Conservation (phyloP, 2,888 invertebrate genomes). For the Leptinotarsa juncta region DNA sequence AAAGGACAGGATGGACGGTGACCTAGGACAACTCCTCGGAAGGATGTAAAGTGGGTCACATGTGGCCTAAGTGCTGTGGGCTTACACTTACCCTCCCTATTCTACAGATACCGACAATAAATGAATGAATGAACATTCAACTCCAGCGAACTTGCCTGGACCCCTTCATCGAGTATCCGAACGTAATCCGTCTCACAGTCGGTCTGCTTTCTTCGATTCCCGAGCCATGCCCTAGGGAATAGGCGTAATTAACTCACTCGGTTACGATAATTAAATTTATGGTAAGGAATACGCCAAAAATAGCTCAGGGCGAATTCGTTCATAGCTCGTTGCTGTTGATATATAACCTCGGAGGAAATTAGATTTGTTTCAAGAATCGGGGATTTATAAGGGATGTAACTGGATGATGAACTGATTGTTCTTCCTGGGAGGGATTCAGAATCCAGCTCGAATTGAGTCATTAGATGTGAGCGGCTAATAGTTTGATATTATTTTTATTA, state of each 20-base stretch:
- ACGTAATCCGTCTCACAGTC: not conserved
- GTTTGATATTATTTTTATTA: not conserved
- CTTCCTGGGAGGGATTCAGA: not conserved
- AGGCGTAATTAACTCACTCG: slow-evolving; percentile 59
- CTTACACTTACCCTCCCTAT: no score
- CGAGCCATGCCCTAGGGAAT: slow-evolving; percentile 31
- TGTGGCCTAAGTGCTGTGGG: no score
- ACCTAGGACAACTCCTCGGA: no score
- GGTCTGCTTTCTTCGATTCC: slow-evolving; percentile 19
- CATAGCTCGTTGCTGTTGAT: slow-evolving; percentile 50
- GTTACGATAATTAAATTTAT: slow-evolving; percentile 63
- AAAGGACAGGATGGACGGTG: no score
- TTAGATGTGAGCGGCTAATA: not conserved
- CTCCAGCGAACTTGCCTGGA: not conserved
- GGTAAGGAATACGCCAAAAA: slow-evolving; percentile 62
- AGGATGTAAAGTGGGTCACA: no score
- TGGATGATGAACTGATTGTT: slow-evolving; percentile 25
- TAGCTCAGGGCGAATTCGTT: slow-evolving; percentile 55
- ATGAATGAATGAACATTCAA: no score
- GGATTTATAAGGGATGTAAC: slow-evolving; percentile 34
- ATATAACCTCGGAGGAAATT: slow-evolving; percentile 36
- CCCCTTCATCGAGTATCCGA: not conserved
- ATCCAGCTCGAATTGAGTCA: not conserved
- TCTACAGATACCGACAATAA: no score
- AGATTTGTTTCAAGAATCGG: slow-evolving; percentile 37